A percentile compares a stretch with the other conserved stretches of the same genome.
Conservation (phyloP, 1,140 invertebrate species). For the Drosophila pallidifrons region DNA sequence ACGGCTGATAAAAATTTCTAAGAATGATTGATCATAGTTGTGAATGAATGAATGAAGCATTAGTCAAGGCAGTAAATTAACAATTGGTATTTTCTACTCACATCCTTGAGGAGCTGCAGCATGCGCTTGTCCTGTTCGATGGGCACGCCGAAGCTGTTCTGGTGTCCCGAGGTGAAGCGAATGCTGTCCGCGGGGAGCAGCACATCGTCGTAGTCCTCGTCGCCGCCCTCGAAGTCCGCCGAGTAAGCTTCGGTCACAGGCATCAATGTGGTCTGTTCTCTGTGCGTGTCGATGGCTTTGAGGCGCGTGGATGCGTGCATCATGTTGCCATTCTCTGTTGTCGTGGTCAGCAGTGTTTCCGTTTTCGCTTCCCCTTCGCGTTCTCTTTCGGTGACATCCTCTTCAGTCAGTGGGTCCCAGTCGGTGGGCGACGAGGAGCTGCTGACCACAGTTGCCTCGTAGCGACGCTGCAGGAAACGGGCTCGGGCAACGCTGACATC, state of each 20-base stretch:
- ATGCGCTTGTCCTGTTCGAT: constrained; percentile 86
- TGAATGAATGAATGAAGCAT: not conserved
- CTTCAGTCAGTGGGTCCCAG: constrained; percentile 30
- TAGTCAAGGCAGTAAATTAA: not conserved
- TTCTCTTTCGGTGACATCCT: constrained; percentile 31
- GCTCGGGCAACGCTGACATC: constrained; percentile 77
- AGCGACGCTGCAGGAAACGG: constrained; percentile 67
- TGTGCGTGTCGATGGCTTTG: constrained; percentile 42
- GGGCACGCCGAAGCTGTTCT: constrained; percentile 87
- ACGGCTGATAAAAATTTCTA: no score
- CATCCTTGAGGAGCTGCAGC: constrained; percentile 81
- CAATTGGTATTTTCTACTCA: constrained; percentile 51
- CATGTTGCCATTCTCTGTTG: constrained; percentile 26
- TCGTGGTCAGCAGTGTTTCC: constrained; percentile 16
- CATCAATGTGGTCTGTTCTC: constrained; percentile 36
- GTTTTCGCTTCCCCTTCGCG: not conserved
- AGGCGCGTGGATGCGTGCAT: constrained; percentile 68
- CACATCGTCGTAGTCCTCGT: constrained; percentile 67
- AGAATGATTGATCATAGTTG: not conserved
- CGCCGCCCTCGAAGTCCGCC: constrained; percentile 28
- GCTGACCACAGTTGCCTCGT: constrained; percentile 54
- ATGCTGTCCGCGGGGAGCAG: constrained; percentile 76
- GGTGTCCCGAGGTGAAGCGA: constrained; percentile 87
- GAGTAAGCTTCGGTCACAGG: constrained; percentile 10
- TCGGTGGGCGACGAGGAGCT: constrained; percentile 27